These are phyloP conservation scores for Oikopleura dioica DNA, from an alignment of 23 tunicate genomes.

Conservation along the genomic window DNA sequence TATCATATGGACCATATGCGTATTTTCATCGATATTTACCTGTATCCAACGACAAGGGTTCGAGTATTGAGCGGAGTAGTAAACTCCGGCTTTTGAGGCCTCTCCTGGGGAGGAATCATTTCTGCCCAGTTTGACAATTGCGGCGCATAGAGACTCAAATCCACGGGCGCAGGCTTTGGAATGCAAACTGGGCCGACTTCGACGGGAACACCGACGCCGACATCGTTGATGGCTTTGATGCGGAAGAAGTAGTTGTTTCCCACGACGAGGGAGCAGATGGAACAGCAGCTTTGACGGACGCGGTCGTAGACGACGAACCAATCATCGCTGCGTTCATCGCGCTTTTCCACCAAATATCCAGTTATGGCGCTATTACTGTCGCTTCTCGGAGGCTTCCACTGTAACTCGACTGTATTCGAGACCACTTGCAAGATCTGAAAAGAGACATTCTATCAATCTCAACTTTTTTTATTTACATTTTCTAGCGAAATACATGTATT, in stretches of 20 bases:
- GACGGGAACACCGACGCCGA: slow-evolving; percentile 55
- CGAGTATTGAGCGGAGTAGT: slow-evolving; percentile 55
- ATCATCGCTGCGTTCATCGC: too few relatives aligned
- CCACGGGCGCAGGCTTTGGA: background rate
- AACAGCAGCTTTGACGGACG: slow-evolving; percentile 59
- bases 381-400: slow-evolving; percentile 80
- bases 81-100: slow-evolving; percentile 83
- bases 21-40: too few relatives aligned
- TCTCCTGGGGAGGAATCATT: too few relatives aligned
- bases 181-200: too few relatives aligned
- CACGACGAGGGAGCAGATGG: slow-evolving; percentile 54
- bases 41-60: slow-evolving; percentile 62
- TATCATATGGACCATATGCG: too few relatives aligned
- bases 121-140: background rate
- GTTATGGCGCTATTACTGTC: slow-evolving; percentile 49
- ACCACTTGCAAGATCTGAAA: too few relatives aligned
- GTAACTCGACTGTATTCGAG: slow-evolving; percentile 52
- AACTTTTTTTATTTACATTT: too few relatives aligned
- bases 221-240: slow-evolving; percentile 66
- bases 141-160: background rate
- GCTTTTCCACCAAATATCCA: slow-evolving; percentile 75
- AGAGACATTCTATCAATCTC: too few relatives aligned
- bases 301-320: slow-evolving; percentile 79
- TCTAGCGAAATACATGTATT: too few relatives aligned
- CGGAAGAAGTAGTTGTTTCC: slow-evolving; percentile 85